phyloP scores from a whole-genome alignment of 2,888 invertebrate genomes.

The Noctua pronuba region DNA sequence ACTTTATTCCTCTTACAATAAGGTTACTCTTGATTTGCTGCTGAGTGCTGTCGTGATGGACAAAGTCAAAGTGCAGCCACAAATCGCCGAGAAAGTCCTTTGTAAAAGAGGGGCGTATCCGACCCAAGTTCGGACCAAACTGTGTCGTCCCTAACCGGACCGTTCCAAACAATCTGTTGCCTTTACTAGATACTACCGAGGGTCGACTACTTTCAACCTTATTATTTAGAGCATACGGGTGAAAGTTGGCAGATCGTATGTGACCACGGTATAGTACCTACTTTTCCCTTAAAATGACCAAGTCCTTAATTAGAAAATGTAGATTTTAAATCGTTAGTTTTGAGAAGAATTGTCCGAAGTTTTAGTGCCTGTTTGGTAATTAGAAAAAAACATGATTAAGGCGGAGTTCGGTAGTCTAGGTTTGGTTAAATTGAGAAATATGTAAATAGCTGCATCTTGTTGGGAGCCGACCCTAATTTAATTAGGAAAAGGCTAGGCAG shows the following conservation, averaged over 20 bases:
- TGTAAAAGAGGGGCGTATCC: constrained; percentile 35
- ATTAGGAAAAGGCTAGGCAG: not conserved
- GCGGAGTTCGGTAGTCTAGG: constrained; percentile 30
- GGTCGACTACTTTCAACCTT: too few species aligned
- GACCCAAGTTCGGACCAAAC: constrained; percentile 9
- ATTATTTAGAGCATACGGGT: too few species aligned
- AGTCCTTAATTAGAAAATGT: constrained; percentile 28
- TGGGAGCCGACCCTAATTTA: not conserved
- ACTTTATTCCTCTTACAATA: not conserved
- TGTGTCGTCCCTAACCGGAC: constrained; percentile 4
- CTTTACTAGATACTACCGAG: not conserved
- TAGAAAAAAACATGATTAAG: constrained; percentile 48
- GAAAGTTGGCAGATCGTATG: fast-evolving
- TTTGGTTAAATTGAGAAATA: not conserved
- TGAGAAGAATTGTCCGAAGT: constrained; percentile 12
- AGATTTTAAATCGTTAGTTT: constrained; percentile 21
- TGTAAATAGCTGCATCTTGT: not conserved
- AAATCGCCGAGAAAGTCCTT: constrained; percentile 1
- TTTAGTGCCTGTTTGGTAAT: constrained; percentile 23
- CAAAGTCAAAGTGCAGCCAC: not conserved
- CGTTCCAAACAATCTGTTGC: constrained; percentile 6
- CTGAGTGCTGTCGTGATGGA: not conserved
- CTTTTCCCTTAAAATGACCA: constrained; percentile 8
- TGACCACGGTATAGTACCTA: not conserved
- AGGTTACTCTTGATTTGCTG: not conserved